Conservation (phyloP, 2,113 vertebrate species). For the Periophthalmus modestus region DNA sequence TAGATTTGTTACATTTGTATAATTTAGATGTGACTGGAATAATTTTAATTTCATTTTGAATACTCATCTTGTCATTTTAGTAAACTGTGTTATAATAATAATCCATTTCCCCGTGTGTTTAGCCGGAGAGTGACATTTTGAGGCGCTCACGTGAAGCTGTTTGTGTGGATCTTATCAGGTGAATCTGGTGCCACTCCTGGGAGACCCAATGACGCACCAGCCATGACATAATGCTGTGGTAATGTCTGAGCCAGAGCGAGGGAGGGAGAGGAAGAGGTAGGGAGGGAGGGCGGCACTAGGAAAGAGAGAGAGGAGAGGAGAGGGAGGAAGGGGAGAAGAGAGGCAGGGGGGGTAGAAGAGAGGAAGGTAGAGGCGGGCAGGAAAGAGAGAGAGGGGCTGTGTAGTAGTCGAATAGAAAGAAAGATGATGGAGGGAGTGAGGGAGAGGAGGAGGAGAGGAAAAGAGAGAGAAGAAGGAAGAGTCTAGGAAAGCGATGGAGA, state of each 20-base stretch:
- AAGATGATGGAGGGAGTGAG: no score
- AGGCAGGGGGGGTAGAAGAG: neutral
- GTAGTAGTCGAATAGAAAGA: no score
- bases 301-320: conserved; percentile 9
- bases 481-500: no score
- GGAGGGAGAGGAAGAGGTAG: neutral
- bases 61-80: no score
- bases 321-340: neutral
- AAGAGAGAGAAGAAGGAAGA: no score
- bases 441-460: no score
- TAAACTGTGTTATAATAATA: no score
- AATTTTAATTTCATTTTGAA: no score
- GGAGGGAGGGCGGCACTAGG: no score
- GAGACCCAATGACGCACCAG: conserved; percentile 68
- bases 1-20: neutral
- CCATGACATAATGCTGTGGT: conserved; percentile 63
- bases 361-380: neutral
- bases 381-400: no score
- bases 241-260: conserved; percentile 48
- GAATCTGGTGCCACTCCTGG: conserved; percentile 61
- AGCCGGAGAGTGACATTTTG: neutral
- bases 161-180: conserved; percentile 58
- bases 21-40: neutral
- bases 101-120: neutral
- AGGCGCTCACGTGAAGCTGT: conserved; percentile 21